Evolutionary conservation across 2,113 vertebrate species (phyloP).

Genomic region (Elachura formosa): DNA sequence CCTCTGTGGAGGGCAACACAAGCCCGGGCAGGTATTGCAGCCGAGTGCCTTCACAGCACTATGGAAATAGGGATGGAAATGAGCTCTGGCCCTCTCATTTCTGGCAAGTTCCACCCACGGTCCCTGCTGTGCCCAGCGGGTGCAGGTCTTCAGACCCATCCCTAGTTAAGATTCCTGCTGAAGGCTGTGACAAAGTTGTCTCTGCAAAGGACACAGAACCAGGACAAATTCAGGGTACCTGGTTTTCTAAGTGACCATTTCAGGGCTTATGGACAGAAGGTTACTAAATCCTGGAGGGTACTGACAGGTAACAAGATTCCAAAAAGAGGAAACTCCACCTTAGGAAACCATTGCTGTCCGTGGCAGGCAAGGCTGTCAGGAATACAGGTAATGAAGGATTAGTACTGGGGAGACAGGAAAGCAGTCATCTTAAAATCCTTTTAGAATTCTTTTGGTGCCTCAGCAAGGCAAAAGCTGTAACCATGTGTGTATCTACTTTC

Average conservation of each 20-base stretch:
- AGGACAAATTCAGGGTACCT: background rate
- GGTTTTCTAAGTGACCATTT: background rate
- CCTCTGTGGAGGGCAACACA: background rate
- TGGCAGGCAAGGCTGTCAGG: background rate
- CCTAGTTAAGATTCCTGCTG: background rate
- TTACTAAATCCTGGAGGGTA: background rate
- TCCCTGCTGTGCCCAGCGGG: background rate
- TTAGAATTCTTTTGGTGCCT: background rate
- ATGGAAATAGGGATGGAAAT: constrained; percentile 19
- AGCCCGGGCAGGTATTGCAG: background rate
- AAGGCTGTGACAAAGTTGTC: background rate
- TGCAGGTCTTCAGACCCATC: background rate
- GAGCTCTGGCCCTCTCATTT: background rate
- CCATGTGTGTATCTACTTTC: background rate
- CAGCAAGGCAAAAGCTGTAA: background rate
- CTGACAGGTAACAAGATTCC: constrained; percentile 20
- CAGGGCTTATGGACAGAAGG: background rate
- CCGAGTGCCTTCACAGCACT: background rate
- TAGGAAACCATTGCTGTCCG: background rate
- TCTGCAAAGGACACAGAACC: background rate
- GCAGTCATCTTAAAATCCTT: background rate
- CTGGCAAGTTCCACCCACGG: background rate
- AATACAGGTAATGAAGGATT: constrained; percentile 8
- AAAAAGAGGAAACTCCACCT: background rate
- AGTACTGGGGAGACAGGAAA: background rate